Evolutionary conservation across 2,113 vertebrate genomes (phyloP).

Genomic region (Steatornis caripensis): DNA sequence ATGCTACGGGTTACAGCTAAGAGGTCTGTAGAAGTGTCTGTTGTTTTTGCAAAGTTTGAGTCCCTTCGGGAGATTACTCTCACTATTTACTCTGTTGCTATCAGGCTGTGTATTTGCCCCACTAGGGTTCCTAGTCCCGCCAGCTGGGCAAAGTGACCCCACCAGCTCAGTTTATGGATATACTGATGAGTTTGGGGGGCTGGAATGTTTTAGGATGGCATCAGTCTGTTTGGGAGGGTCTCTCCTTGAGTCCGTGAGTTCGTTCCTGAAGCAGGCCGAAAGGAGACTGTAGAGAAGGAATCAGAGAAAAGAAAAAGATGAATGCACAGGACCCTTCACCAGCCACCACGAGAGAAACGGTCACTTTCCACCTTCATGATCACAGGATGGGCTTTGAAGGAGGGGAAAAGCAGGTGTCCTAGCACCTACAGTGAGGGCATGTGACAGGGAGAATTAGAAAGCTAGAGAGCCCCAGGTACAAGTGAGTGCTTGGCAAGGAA

Average conservation of each 20-base stretch:
- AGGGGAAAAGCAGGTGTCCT: not conserved
- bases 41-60: conserved; percentile 60
- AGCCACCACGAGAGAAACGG: conserved; percentile 39
- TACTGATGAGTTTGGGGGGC: conserved; percentile 69
- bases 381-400: conserved; percentile 36
- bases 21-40: conserved; percentile 45
- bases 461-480: not conserved
- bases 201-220: conserved; percentile 81
- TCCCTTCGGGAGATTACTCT: conserved; percentile 67
- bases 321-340: conserved; percentile 49
- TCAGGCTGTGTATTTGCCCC: conserved; percentile 53
- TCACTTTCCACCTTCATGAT: conserved; percentile 72
- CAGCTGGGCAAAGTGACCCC: conserved; percentile 15
- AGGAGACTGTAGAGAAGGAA: conserved; percentile 91
- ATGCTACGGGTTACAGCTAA: not conserved
- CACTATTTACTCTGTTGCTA: conserved; percentile 43
- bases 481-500: not conserved
- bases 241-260: conserved; percentile 87
- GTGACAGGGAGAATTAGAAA: not conserved
- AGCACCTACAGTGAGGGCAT: not conserved
- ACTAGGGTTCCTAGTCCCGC: conserved; percentile 59
- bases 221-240: conserved; percentile 87
- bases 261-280: conserved; percentile 89
- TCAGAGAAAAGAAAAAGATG: conserved; percentile 74
- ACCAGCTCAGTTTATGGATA: conserved; percentile 61